These are phyloP conservation scores for Ctenoplectra terminalis DNA, from an alignment of 1,140 invertebrate species.

Conservation along the genomic window DNA sequence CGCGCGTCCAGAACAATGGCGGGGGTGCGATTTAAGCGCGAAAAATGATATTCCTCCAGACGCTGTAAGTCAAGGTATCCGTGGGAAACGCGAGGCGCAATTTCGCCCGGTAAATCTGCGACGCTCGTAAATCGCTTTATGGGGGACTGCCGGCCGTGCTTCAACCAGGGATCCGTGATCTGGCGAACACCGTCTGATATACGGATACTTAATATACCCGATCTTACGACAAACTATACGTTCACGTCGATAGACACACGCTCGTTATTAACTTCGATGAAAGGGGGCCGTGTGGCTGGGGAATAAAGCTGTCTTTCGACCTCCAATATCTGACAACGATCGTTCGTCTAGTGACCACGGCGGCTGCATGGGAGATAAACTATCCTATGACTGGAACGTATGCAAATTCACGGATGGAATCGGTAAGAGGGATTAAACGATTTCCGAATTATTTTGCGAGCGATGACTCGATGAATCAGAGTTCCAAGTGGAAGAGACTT, in stretches of 20 bases:
- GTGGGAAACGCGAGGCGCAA: conserved; percentile 56
- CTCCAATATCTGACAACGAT: conserved; percentile 30
- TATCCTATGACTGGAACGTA: not conserved
- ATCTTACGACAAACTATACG: conserved; percentile 46
- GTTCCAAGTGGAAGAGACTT: too few relatives aligned
- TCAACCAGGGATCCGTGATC: conserved; percentile 9
- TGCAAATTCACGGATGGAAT: not conserved
- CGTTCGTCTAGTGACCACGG: conserved; percentile 20
- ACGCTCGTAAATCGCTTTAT: conserved; percentile 69
- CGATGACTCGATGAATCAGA: too few relatives aligned
- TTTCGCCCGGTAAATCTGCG: conserved; percentile 68
- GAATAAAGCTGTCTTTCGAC: conserved; percentile 29
- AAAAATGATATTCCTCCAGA: conserved; percentile 66
- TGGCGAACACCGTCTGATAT: conserved; percentile 24
- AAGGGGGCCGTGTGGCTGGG: not conserved
- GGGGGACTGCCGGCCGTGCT: conserved; percentile 34
- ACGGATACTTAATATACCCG: conserved; percentile 53
- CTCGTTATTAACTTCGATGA: conserved; percentile 51
- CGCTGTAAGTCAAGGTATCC: conserved; percentile 63
- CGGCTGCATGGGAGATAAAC: not conserved
- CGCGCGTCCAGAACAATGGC: conserved; percentile 27
- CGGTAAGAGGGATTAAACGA: not conserved
- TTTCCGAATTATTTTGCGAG: not conserved
- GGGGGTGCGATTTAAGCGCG: conserved; percentile 53
- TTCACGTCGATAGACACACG: conserved; percentile 44